These are phyloP conservation scores for Heterocephalus glaber DNA, from an alignment of 2,113 vertebrate genomes.

Conservation along the genomic window DNA sequence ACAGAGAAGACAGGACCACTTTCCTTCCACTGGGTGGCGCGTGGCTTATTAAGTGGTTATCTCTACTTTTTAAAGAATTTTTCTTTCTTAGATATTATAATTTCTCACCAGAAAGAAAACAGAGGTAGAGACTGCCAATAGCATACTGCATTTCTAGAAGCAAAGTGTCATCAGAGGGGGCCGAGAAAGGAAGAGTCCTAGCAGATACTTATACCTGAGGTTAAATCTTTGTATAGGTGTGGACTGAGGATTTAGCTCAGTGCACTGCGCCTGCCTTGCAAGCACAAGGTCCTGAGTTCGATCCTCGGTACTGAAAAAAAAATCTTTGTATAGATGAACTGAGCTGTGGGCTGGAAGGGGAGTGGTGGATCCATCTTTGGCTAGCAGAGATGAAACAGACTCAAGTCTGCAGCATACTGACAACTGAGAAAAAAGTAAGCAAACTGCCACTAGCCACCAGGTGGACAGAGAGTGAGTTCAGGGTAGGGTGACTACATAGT, in stretches of 20 bases:
- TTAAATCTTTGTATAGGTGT: neutral
- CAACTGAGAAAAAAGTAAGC: neutral
- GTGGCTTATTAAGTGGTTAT: neutral
- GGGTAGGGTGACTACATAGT: neutral
- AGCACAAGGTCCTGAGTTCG: too few species aligned
- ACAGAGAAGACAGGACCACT: neutral
- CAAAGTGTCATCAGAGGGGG: neutral
- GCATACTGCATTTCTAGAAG: neutral
- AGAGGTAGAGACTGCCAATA: neutral
- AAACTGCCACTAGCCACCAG: neutral
- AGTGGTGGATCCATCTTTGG: neutral
- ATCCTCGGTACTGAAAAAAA: too few species aligned
- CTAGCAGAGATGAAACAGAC: neutral
- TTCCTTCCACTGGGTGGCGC: neutral
- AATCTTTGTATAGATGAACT: neutral
- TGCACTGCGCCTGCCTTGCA: too few species aligned
- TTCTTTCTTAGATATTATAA: neutral
- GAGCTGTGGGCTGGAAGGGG: neutral
- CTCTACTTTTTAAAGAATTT: neutral
- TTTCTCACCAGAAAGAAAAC: neutral
- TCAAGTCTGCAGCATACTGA: neutral
- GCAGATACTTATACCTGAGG: neutral
- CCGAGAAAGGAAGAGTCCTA: neutral
- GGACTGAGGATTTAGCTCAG: too few species aligned
- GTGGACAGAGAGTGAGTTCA: neutral